phyloP scores from a whole-genome alignment of 2,797 vertebrate species.

The Muscicapa comitata region DNA sequence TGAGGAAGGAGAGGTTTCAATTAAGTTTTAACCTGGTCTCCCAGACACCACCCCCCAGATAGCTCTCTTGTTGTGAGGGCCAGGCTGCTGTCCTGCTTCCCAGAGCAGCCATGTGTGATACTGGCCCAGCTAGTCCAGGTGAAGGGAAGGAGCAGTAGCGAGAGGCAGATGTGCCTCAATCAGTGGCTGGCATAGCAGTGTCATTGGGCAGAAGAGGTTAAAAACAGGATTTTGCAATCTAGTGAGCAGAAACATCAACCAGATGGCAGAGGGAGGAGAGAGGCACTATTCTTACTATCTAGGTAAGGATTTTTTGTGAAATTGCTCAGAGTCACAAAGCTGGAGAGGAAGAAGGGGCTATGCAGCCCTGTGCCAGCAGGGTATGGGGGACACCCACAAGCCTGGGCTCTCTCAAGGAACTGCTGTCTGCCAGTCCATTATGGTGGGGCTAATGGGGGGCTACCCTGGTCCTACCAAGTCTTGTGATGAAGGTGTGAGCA shows the following conservation, averaged over 20 bases:
- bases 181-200: not conserved
- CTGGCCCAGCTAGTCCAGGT: fast-evolving
- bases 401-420: not conserved
- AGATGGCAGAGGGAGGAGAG: conserved; percentile 7
- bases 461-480: not conserved
- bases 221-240: conserved; percentile 30
- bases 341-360: not conserved
- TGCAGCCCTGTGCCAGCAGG: not conserved
- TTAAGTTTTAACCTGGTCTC: not conserved
- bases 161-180: not conserved
- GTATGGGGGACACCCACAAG: fast-evolving
- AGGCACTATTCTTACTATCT: not conserved
- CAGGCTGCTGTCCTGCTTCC: fast-evolving
- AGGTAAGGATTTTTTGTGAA: conserved; percentile 21
- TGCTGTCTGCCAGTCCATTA: fast-evolving
- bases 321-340: not conserved
- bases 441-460: not conserved
- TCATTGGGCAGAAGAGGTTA: conserved; percentile 15
- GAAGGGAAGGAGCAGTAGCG: not conserved
- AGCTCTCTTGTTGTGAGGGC: fast-evolving
- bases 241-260: not conserved
- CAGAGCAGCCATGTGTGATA: fast-evolving
- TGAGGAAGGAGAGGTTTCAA: not conserved
- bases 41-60: fast-evolving
- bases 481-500: not conserved